These are phyloP conservation scores for Platalea minor DNA, from an alignment of 2,797 vertebrate genomes.

Conservation along the genomic window DNA sequence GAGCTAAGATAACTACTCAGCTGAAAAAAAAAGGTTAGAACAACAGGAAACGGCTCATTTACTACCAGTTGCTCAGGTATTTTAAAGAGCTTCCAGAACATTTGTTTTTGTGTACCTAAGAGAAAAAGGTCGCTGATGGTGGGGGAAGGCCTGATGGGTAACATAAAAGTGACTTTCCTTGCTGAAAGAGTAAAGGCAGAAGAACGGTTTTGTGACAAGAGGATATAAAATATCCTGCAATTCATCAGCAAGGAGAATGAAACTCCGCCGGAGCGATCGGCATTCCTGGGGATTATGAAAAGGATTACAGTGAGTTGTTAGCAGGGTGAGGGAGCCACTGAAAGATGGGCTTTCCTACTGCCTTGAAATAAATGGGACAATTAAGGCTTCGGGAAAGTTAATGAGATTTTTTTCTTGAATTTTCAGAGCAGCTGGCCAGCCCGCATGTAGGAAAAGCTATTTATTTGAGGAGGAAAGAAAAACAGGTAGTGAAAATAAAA, in stretches of 20 bases:
- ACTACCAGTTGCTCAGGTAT: conserved; percentile 65
- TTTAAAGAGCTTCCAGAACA: conserved; percentile 67
- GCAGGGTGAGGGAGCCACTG: conserved; percentile 67
- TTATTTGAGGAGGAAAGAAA: neutral
- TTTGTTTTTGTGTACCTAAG: conserved; percentile 58
- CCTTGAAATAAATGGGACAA: conserved; percentile 73
- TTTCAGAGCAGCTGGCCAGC: conserved; percentile 54
- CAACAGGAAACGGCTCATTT: conserved; percentile 68
- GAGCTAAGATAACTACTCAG: neutral
- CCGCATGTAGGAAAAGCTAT: neutral
- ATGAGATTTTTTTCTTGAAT: conserved; percentile 53
- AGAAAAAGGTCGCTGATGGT: neutral
- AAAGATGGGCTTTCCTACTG: conserved; percentile 73
- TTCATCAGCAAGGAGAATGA: conserved; percentile 68
- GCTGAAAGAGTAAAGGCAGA: conserved; percentile 70
- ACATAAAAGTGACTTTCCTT: conserved; percentile 71
- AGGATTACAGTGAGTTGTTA: conserved; percentile 73
- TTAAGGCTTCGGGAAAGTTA: conserved; percentile 73
- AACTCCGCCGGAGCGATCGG: conserved; percentile 44
- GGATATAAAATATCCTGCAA: conserved; percentile 73
- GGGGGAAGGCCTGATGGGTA: conserved; percentile 15
- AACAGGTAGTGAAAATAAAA: conserved; percentile 34
- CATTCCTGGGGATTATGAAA: conserved; percentile 74
- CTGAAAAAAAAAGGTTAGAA: neutral
- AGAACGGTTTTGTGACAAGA: conserved; percentile 67